phyloP scores from a whole-genome alignment of 2,888 invertebrate genomes.

The Toxonevra muliebris region DNA sequence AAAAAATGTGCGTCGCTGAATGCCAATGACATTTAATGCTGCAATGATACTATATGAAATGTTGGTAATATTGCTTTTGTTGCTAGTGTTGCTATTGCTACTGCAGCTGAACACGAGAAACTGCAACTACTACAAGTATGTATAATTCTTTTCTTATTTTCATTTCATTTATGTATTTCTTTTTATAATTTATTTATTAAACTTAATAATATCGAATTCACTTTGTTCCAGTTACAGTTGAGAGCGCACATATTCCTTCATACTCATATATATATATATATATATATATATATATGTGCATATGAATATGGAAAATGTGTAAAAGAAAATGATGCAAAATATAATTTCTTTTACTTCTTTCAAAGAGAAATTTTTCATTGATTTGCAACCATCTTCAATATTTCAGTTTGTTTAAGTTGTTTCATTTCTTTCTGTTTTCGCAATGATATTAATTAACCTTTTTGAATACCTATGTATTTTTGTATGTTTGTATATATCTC shows the following conservation, averaged over 20 bases:
- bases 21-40: slow-evolving; percentile 31
- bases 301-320: not conserved
- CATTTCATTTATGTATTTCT: slow-evolving; percentile 21
- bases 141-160: slow-evolving; percentile 13
- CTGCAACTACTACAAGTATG: not conserved
- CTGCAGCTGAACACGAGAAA: not conserved
- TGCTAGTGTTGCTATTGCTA: slow-evolving; percentile 20
- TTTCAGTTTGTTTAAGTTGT: not conserved
- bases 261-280: not conserved
- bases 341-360: not conserved
- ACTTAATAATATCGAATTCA: not conserved
- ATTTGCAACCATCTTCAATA: not conserved
- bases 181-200: not conserved
- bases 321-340: not conserved
- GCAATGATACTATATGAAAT: too few species aligned
- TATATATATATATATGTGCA: too few species aligned
- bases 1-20: slow-evolving; percentile 15
- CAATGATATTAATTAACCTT: not conserved
- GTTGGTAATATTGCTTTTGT: slow-evolving; percentile 22
- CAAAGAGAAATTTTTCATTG: slow-evolving; percentile 5
- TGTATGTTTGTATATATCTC: too few species aligned
- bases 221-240: slow-evolving; percentile 10
- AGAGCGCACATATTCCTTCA: not conserved
- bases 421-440: not conserved
- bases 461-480: not conserved